Base-by-base conservation (phyloP, 1,140 invertebrate species). In the Drosophila arawakana region DNA sequence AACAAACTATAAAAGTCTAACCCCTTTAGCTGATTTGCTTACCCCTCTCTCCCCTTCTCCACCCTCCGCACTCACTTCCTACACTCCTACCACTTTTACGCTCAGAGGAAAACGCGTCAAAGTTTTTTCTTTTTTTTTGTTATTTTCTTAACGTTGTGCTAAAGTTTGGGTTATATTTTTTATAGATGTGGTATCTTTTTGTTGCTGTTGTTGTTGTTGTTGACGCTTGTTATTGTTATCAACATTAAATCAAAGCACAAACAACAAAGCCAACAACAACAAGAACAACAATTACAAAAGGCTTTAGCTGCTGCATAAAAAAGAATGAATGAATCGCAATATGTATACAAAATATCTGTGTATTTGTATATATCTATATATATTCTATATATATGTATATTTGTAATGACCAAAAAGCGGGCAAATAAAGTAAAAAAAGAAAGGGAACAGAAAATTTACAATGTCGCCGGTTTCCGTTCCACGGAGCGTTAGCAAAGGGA, bases 161-260 rank as follows among this genome's bases (percentile, higher is more conserved):
- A 83, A 82, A 86, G 79, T 89, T 88, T 76, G 74, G 81, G 81
- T 69, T 74, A 80, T 83, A 73, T 84, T 76, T 83, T 70, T 66
- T 46, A 30, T 30, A 30, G 3, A 30, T 30, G 25, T 44, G 46
- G 37, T 72, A 68, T 76, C 55, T 75, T 74, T 65, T 71, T 63
- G 30, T 59, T 63, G 49, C 49, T 70, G 50, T 50, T 63, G 44
- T 15, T 46, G 25, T 15, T 78, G 79, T 13, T 62, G 66, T 69
- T 57, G 66, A 58, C 58, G 70, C 52, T 81, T 90, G 81, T 82
- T 90, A 85, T 90, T 90, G 86, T 90, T 85, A 84, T 90, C 81
- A 81, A 86, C 86, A 90, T 90, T 90, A 89, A 89, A 89, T 89
- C 84, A 89, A 89, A 90, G 88, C 81, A 89, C 81, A 89, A 78